Evolutionary conservation across 1,140 invertebrate species (phyloP).

Genomic region (Hetaerina americana): DNA sequence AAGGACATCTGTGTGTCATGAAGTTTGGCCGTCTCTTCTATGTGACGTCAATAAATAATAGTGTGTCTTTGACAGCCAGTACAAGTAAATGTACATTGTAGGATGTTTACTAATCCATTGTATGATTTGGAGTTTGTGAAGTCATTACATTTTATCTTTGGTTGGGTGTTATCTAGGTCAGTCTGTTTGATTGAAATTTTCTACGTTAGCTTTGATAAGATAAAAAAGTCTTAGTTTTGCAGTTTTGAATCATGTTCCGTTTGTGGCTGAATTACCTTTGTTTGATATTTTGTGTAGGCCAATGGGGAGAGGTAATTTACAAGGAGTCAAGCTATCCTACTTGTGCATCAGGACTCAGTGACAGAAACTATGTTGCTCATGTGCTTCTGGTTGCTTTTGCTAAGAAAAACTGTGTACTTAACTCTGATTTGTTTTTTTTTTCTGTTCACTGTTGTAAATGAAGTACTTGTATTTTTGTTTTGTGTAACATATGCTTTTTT

Average conservation of each 20-base stretch:
- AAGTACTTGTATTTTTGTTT: constrained; percentile 1
- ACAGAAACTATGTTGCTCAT: background rate
- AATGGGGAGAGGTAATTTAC: background rate
- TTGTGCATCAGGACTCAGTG: background rate
- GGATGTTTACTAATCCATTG: background rate
- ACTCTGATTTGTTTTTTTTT: background rate
- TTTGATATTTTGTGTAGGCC: background rate
- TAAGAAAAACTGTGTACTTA: background rate
- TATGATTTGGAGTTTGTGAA: background rate
- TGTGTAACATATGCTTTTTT: background rate
- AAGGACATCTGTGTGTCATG: background rate
- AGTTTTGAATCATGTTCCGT: background rate
- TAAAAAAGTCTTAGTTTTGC: background rate
- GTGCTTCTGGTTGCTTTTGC: background rate
- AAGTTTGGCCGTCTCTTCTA: background rate
- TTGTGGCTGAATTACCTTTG: background rate
- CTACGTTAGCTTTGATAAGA: background rate
- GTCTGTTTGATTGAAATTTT: background rate
- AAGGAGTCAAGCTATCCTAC: background rate
- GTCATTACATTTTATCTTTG: background rate
- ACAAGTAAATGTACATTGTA: background rate
- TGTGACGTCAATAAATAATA: background rate
- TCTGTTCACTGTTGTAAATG: background rate
- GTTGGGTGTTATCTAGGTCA: background rate
- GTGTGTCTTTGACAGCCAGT: background rate